phyloP scores from a whole-genome alignment of 2,888 invertebrate genomes.

The Lepetodrilus schrolli region DNA sequence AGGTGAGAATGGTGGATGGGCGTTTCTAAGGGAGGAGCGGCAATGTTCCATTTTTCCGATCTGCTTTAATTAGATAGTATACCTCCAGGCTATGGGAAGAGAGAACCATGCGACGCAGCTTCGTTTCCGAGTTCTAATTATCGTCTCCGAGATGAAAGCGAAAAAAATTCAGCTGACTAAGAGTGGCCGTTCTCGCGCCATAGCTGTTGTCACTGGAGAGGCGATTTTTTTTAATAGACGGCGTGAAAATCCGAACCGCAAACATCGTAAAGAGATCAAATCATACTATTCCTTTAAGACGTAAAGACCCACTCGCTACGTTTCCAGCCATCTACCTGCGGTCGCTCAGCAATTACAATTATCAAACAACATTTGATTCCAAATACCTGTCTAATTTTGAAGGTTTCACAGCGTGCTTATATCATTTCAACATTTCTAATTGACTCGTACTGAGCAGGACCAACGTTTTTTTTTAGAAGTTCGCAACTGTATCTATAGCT shows the following conservation, averaged over 20 bases:
- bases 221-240: slow-evolving; percentile 14
- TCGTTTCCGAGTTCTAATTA: slow-evolving; percentile 28
- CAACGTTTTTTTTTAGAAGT: not conserved
- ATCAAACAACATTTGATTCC: not conserved
- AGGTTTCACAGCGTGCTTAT: not conserved
- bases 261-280: slow-evolving; percentile 20
- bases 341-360: too few species aligned
- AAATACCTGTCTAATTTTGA: not conserved
- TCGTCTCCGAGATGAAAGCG: slow-evolving; percentile 20
- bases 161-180: slow-evolving; percentile 14
- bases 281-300: not conserved
- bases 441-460: not conserved
- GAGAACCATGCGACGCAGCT: not conserved
- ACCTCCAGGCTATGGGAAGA: not conserved
- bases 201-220: not conserved
- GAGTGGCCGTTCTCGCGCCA: slow-evolving; percentile 1
- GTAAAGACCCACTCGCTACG: too few species aligned
- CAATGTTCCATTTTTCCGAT: slow-evolving; percentile 21
- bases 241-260: slow-evolving; percentile 23
- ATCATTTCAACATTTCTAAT: too few species aligned
- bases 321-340: too few species aligned
- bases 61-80: slow-evolving; percentile 26
- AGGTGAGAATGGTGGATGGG: slow-evolving; percentile 34
- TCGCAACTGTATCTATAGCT: not conserved
- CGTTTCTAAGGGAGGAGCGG: slow-evolving; percentile 30